Evolutionary conservation across 1,140 invertebrate species (phyloP), one percentile per base, ranked within the genome.

Genomic region (Drosophila biarmipes): DNA sequence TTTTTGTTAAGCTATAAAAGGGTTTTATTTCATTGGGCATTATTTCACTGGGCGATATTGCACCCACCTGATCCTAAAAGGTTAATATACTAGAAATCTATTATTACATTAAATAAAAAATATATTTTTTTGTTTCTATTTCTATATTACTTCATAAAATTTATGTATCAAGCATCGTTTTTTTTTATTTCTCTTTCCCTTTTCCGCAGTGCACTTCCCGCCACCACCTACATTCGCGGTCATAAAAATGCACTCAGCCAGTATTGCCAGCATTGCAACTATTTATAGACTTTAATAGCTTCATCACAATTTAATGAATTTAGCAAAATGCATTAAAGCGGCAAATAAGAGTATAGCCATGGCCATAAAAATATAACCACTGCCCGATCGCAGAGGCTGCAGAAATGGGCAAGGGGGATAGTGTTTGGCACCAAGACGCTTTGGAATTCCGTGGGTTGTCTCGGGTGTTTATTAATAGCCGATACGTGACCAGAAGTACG

Each of bases 371-470:
- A 37, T 69, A 45, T 29, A 57, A 69, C 35, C 46, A 57, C 63
- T 35, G 19, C 40, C 19, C 11, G 40, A 63, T 61, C 37, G 52
- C n/a, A 27, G 35, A 51, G 24, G 63, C 61, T 63, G 38, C 29
- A 48, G 27, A 43, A 49, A 52, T 5, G 10, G 10, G 8, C 2
- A 15, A 38, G 34, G 35, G 19, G 42, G 15, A 31, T 42, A 14
- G 43, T 46, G 43, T 24, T 24, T 7, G 14, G 19, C 21, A 12
- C 24, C 34, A 34, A 48, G 17, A 69, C 66, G 63, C 66, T 37
- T 69, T 27, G 67, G 67, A 69, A 69, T 69, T 69, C 51, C 63
- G 68, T 46, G 34, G 35, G 31, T 69, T 69, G 40, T 69, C 66
- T 67, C 31, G 63, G 42, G 14, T 45, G 17, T 56, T 69, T 69